Evolutionary conservation across 2,113 vertebrate species (phyloP), one percentile per base, ranked within the genome.

Genomic region (Scartelaos histophorus): DNA sequence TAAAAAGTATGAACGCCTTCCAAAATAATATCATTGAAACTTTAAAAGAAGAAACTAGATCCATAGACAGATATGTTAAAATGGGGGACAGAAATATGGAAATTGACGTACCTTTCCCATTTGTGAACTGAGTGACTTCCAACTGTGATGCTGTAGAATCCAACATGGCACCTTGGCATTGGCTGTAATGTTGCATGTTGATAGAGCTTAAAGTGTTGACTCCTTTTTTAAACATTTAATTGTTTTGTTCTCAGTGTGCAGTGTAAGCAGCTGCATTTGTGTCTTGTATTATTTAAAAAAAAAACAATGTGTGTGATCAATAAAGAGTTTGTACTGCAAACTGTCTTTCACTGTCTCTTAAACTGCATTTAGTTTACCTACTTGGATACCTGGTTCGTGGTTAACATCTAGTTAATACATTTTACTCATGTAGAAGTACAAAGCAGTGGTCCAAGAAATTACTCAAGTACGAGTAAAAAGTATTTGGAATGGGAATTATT

Each of bases 101-200:
- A 70, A 73, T 97, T 82, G 91, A 95, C 58, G 90, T 96, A 70
- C 95, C 94, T 73, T 82, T 93, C 51, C 91, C 91, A 70, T 91
- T 93, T 79, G 62, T 91, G 69, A 76, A 91, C 87, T 90, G 92
- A 90, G 25, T 88, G 47, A 75, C 56, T 21, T 25, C 71, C 72
- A 60, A 81, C 13, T 58, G 16, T 29, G 56, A 68, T 82, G 62
- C 74, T 58, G 29, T 29, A 54, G 66, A 71, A 22, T 24, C 43
- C 43, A 66, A 66, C 34, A 38, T 61, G 58, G 25, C 60, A 17
- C 15, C 60, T 64, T 3, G 7, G 7, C 34, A 64, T n/a, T 64
- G 61, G 38, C 61, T 19, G 9, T 10, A n/a, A 62, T 3, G 5
- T 53, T 51, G 49, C 19, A 7, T 61, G 58, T 61, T 61, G 13